Base-by-base conservation (phyloP, 2,797 vertebrate species). In the Coluber constrictor region DNA sequence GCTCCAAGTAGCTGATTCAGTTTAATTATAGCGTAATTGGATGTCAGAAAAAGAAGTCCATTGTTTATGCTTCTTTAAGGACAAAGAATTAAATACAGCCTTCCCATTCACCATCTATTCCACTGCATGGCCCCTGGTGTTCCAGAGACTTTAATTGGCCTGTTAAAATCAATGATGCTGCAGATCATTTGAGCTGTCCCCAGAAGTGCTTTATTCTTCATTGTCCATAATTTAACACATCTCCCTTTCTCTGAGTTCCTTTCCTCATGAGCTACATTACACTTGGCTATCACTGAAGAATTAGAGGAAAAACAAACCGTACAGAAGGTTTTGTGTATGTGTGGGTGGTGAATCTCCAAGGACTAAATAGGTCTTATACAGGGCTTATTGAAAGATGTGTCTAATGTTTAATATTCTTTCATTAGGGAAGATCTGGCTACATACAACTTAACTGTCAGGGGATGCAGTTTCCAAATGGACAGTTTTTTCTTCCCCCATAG, bases 1-100 rank as follows among this genome's bases (percentile, higher is more conserved):
- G 25, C 90, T 95, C 94, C 55, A 66, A 91, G 94, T 94, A 95
- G 90, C 88, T 96, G 96, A 96, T 96, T 96, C 92, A 93, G 95
- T 96, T 95, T 97, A 96, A 97, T 97, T 96, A 97, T 93, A 90
- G 92, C 95, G 95, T 96, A 97, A 96, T 96, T 97, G 94, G 95
- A 97, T 95, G 96, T 94, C 92, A 95, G 63, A 89, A 95, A 96
- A 93, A 93, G 92, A 94, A 96, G 91, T 93, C 96, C 94, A 95
- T 95, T 96, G 96, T 96, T 97, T 94, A 92, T 60, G 90, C 90
- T 2, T 1, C 94, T 96, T 91, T 91, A 95, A 89, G 93, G 93
- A 93, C 90, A 94, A 95, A n/a, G 55, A 91, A 91, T 92, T 95
- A 47, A 63, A 87, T 54, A n/a, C n/a, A 60, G 47, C n/a, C 86